These are phyloP conservation scores for Drosophila sp. DNA, from an alignment of 1,140 invertebrate genomes.

Conservation along the genomic window DNA sequence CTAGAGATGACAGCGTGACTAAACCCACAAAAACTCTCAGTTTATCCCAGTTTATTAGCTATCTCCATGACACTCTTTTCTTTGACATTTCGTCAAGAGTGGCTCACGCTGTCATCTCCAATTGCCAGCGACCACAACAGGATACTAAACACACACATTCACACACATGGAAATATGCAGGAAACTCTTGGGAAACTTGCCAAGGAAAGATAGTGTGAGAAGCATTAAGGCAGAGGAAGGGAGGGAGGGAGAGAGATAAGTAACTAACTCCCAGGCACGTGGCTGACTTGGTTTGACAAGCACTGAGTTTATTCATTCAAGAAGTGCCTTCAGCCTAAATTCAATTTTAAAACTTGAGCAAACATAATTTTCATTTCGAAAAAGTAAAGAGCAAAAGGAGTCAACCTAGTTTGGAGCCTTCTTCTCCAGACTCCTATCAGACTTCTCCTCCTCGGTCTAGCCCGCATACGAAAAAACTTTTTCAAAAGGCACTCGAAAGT, in stretches of 20 bases:
- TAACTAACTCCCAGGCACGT: conserved; percentile 27
- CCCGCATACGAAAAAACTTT: conserved; percentile 56
- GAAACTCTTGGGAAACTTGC: conserved; percentile 20
- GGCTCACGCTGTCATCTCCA: not conserved
- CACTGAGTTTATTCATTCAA: conserved; percentile 18
- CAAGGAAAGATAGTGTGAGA: conserved; percentile 14
- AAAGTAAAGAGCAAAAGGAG: conserved; percentile 32
- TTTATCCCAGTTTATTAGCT: too few species aligned
- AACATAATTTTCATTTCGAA: conserved; percentile 58
- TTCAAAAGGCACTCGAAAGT: conserved; percentile 48
- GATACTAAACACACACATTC: conserved; percentile 15
- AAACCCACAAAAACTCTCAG: too few species aligned
- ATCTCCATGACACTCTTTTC: not conserved
- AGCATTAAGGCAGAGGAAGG: not conserved
- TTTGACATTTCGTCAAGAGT: too few species aligned
- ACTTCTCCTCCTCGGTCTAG: not conserved
- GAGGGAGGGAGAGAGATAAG: not conserved
- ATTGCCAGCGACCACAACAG: not conserved
- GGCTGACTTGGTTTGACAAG: conserved; percentile 41
- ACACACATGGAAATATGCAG: conserved; percentile 28
- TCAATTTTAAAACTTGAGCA: conserved; percentile 63
- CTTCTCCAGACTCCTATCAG: conserved; percentile 43
- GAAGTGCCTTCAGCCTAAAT: conserved; percentile 39
- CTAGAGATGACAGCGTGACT: conserved; percentile 22
- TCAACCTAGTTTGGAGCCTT: conserved; percentile 64